Percentiles rank a stretch among this genome's conserved stretches.
Conservation (phyloP, 2,888 invertebrate genomes). For the Xestia sexstrigata region DNA sequence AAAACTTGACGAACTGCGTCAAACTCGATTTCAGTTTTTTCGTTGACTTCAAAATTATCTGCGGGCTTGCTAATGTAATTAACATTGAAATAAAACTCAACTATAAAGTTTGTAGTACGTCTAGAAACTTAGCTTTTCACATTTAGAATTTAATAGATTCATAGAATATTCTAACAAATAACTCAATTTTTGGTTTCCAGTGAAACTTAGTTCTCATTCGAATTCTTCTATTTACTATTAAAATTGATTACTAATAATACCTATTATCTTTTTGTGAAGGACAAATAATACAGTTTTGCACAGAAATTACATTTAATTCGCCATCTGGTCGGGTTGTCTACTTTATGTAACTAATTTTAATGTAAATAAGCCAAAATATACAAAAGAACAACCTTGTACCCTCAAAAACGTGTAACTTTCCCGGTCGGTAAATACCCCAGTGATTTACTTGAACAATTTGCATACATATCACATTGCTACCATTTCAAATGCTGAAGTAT, state of each 20-base stretch:
- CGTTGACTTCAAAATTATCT: constrained; percentile 43
- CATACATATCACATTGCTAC: constrained; percentile 59
- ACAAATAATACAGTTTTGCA: not conserved
- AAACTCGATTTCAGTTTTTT: constrained; percentile 54
- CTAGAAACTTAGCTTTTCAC: constrained; percentile 35
- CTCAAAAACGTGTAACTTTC: constrained; percentile 45
- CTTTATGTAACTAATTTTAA: not conserved
- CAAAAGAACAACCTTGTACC: constrained; percentile 19
- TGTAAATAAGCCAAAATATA: constrained; percentile 29
- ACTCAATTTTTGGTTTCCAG: not conserved
- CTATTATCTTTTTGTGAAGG: not conserved
- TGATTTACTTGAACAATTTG: constrained; percentile 58
- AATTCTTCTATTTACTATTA: not conserved
- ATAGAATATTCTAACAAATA: constrained; percentile 16
- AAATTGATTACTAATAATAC: not conserved
- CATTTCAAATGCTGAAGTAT: constrained; percentile 50
- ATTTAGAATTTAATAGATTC: constrained; percentile 30
- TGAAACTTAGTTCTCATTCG: not conserved
- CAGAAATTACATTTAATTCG: not conserved
- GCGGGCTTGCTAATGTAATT: constrained; percentile 49
- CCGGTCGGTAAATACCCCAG: constrained; percentile 51
- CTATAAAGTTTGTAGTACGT: constrained; percentile 25
- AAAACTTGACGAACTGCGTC: constrained; percentile 47
- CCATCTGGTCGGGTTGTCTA: not conserved
- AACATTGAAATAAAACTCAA: constrained; percentile 48